Evolutionary conservation across 2,797 vertebrate species (phyloP).

Genomic region (Squalus acanthias): DNA sequence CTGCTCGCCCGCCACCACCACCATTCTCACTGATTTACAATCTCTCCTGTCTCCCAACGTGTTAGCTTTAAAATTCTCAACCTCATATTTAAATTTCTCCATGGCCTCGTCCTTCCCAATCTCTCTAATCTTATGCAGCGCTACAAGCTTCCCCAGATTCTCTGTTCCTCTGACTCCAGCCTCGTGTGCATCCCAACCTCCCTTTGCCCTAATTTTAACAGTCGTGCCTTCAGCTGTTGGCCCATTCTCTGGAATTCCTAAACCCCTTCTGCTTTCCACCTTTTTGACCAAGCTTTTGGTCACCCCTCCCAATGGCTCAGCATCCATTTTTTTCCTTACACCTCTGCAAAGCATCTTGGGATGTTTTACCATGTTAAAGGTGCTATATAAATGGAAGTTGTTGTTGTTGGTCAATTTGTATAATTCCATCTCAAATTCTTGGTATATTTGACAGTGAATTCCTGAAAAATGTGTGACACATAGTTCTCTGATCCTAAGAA

Average conservation of each 20-base stretch:
- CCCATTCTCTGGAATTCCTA: background rate
- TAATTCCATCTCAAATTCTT: background rate
- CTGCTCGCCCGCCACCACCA: background rate
- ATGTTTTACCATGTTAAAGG: background rate
- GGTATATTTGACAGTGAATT: background rate
- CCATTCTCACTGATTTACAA: background rate
- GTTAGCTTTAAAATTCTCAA: background rate
- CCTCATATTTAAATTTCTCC: background rate
- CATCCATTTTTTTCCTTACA: background rate
- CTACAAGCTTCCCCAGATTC: background rate
- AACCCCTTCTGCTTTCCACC: background rate
- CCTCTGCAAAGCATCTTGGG: background rate
- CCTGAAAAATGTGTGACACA: background rate
- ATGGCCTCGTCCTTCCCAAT: background rate
- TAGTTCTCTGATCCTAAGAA: background rate
- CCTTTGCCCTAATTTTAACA: background rate
- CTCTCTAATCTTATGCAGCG: background rate
- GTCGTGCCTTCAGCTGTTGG: background rate
- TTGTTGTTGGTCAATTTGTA: background rate
- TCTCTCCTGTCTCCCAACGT: background rate
- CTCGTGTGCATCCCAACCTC: background rate
- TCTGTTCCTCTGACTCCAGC: background rate
- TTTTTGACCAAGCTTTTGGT: background rate
- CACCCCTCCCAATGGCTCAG: background rate
- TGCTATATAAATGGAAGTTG: background rate